Evolutionary conservation across 1,140 invertebrate species (phyloP).

Genomic region (Diorhabda elongata): DNA sequence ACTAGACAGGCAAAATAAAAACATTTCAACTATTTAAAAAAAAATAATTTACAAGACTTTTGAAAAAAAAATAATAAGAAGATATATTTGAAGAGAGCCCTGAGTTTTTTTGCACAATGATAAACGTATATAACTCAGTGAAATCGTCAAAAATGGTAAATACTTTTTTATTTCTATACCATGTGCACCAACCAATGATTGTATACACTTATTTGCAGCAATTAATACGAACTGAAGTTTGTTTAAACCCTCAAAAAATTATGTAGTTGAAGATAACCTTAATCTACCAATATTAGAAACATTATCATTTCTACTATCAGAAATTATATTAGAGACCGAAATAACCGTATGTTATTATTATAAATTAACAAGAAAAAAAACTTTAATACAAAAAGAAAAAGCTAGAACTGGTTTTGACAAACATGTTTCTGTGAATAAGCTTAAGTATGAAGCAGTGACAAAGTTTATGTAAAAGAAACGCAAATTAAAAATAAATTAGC

Average conservation of each 20-base stretch:
- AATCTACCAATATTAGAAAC: neutral
- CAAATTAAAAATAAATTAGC: conserved; percentile 17
- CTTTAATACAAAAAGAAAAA: conserved; percentile 7
- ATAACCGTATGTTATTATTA: conserved; percentile 9
- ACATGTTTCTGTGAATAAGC: neutral
- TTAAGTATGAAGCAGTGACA: conserved; percentile 5
- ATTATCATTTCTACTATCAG: too few species aligned
- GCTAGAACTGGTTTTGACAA: conserved; percentile 13
- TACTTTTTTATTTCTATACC: too few species aligned
- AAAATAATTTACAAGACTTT: neutral
- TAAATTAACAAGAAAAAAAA: neutral
- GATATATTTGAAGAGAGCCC: too few species aligned
- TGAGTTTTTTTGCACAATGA: too few species aligned
- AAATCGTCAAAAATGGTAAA: too few species aligned
- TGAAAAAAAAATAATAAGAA: too few species aligned
- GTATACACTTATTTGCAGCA: too few species aligned
- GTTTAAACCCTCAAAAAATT: neutral
- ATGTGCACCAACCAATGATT: too few species aligned
- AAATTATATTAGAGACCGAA: neutral
- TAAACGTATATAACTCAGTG: too few species aligned
- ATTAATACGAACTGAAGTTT: too few species aligned
- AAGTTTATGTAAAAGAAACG: conserved; percentile 17
- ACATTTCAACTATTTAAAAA: neutral
- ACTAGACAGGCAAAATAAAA: neutral
- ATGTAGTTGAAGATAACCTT: neutral